Percentiles rank a stretch among this genome's conserved stretches.
Conservation (phyloP, 2,888 invertebrate species). For the Mimachlamys varia region DNA sequence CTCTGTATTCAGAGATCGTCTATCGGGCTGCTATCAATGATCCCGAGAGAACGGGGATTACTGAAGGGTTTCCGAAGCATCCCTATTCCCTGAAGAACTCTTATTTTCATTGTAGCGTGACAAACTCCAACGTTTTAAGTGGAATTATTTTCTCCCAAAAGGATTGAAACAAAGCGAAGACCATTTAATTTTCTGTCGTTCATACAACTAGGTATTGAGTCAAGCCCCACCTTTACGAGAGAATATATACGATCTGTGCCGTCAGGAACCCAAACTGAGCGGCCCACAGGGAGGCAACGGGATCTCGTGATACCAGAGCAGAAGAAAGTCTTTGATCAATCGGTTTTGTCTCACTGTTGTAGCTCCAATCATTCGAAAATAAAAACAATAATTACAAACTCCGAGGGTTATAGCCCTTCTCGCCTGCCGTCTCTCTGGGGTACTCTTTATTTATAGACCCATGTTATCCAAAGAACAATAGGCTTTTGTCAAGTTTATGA, state of each 20-base stretch:
- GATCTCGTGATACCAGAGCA: slow-evolving; percentile 12
- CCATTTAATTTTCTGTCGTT: slow-evolving; percentile 36
- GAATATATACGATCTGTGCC: slow-evolving; percentile 20
- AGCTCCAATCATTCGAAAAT: slow-evolving; percentile 36
- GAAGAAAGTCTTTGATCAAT: slow-evolving; percentile 34
- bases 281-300: neutral
- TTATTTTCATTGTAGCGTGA: slow-evolving; percentile 36
- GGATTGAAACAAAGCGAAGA: slow-evolving; percentile 32
- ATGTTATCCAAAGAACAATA: slow-evolving; percentile 18
- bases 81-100: slow-evolving; percentile 36
- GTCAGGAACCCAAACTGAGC: neutral
- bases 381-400: slow-evolving; percentile 36
- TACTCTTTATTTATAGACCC: slow-evolving; percentile 30
- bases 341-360: slow-evolving; percentile 36
- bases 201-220: neutral
- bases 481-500: slow-evolving; percentile 34
- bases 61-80: slow-evolving; percentile 27
- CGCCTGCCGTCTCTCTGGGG: neutral
- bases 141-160: slow-evolving; percentile 38
- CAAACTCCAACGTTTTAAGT: slow-evolving; percentile 37
- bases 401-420: slow-evolving; percentile 1
- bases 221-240: neutral
- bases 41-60: slow-evolving; percentile 36
- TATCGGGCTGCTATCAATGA: slow-evolving; percentile 35
- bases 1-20: slow-evolving; percentile 29